Evolutionary conservation across 2,888 invertebrate species (phyloP), one percentile per base, ranked within the genome.

Genomic region (Idaea straminata): DNA sequence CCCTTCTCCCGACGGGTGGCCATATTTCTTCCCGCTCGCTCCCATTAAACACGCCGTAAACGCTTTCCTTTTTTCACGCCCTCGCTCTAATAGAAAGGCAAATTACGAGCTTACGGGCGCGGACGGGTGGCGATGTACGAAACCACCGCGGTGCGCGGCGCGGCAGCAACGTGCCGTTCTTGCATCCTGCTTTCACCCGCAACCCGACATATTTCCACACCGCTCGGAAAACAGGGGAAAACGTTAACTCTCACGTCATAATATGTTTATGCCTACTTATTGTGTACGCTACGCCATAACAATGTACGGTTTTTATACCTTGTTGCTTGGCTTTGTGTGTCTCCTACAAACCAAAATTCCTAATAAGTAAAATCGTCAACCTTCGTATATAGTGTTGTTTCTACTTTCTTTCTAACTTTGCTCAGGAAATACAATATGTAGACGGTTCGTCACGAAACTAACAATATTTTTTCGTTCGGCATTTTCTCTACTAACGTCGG

Each of bases 41-140:
- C 92, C 86, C 91, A 92, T 92, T 92, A 92, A 92, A 90, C 92
- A 91, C 89, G 77, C 92, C 92, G 92, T 92, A 92, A 92, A 92
- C 90, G 92, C 92, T 92, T 92, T 92, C 92, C 92, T 92, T 92
- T 92, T 92, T 92, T 92, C 92, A 92, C 92, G 92, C 92, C 92
- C 92, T 92, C 91, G 84, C 87, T 92, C 90, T 92, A 92, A 92
- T 92, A 92, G 92, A 92, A 92, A 92, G 92, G 92, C 92, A 92
- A 92, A 92, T 92, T 92, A 92, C 92, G 92, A 92, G 92, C 91
- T 92, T 92, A 92, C 91, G 89, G 89, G 90, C 91, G 92, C 92
- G 89, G 91, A 92, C 92, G 92, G 92, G 92, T 90, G 90, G 91
- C 91, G 89, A 91, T 92, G 92, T 92, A 88, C 88, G 88, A 89